phyloP scores from a whole-genome alignment of 1,140 invertebrate species.

The Temnothorax curvispinosus region DNA sequence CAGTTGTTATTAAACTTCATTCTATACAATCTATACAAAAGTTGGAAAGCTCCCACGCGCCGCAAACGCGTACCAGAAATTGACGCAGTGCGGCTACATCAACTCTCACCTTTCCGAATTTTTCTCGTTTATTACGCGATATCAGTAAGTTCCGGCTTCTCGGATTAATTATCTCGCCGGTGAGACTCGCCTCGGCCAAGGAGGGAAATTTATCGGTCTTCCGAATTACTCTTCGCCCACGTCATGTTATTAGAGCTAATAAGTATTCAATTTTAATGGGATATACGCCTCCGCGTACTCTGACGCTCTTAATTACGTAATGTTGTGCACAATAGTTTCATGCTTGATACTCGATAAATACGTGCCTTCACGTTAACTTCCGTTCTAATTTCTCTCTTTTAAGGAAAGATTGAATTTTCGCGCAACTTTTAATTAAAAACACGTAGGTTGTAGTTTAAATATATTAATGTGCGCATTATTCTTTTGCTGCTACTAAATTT shows the following conservation, averaged over 20 bases:
- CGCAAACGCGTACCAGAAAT: background rate
- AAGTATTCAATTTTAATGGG: conserved; percentile 39
- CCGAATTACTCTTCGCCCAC: conserved; percentile 33
- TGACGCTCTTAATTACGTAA: background rate
- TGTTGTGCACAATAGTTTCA: conserved; percentile 14
- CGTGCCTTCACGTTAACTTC: background rate
- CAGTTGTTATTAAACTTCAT: background rate
- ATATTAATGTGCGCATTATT: background rate
- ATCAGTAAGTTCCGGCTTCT: background rate
- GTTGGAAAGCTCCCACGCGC: background rate
- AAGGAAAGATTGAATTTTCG: background rate
- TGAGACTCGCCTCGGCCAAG: background rate
- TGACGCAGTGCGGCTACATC: background rate
- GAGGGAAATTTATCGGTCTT: conserved; percentile 24
- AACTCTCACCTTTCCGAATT: background rate
- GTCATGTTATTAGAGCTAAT: conserved; percentile 29
- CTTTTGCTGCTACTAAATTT: background rate
- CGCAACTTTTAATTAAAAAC: background rate
- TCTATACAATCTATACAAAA: conserved; percentile 13
- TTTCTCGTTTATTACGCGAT: conserved; percentile 17
- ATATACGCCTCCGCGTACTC: background rate
- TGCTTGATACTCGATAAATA: background rate
- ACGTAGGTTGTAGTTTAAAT: background rate
- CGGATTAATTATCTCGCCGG: conserved; percentile 30
- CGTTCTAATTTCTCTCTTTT: background rate